Percentiles rank a stretch among this genome's conserved stretches.
Conservation (phyloP, 1,140 invertebrate species). For the Gerris buenoi region DNA sequence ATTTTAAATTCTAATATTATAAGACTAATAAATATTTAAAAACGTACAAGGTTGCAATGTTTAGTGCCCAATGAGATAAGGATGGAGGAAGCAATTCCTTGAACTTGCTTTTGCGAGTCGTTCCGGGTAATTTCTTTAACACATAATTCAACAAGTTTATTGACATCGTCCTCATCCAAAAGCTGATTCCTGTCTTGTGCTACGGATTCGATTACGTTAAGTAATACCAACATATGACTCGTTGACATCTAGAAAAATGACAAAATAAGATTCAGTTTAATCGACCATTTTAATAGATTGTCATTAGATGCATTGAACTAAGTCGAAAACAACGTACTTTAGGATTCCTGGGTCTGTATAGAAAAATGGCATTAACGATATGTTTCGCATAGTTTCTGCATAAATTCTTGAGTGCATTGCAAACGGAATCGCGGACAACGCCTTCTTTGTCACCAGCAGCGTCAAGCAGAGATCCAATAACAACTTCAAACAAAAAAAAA, state of each 20-base stretch:
- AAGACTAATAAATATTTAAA: slow-evolving; percentile 14
- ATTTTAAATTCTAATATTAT: no score
- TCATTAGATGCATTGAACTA: no score
- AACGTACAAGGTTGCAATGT: slow-evolving; percentile 35
- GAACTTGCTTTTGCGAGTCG: slow-evolving; percentile 44
- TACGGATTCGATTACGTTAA: slow-evolving; percentile 35
- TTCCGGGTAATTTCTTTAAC: slow-evolving; percentile 45
- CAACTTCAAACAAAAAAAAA: slow-evolving; percentile 32
- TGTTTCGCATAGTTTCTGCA: slow-evolving; percentile 37
- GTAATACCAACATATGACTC: slow-evolving; percentile 30
- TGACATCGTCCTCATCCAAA: slow-evolving; percentile 28
- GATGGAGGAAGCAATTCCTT: slow-evolving; percentile 50
- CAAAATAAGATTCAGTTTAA: no score
- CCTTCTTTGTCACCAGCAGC: slow-evolving; percentile 41
- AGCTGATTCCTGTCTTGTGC: slow-evolving; percentile 30
- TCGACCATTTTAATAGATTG: no score
- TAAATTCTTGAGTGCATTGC: slow-evolving; percentile 38
- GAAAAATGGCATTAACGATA: slow-evolving; percentile 34
- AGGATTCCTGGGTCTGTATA: slow-evolving; percentile 33
- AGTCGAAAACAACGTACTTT: no score
- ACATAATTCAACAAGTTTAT: slow-evolving; percentile 38
- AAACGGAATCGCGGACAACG: slow-evolving; percentile 35
- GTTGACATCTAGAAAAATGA: slow-evolving; percentile 30
- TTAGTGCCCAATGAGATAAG: slow-evolving; percentile 54
- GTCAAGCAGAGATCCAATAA: slow-evolving; percentile 40